Conservation (phyloP, 2,797 vertebrate species). For the Rhabdophis nuchalis region DNA sequence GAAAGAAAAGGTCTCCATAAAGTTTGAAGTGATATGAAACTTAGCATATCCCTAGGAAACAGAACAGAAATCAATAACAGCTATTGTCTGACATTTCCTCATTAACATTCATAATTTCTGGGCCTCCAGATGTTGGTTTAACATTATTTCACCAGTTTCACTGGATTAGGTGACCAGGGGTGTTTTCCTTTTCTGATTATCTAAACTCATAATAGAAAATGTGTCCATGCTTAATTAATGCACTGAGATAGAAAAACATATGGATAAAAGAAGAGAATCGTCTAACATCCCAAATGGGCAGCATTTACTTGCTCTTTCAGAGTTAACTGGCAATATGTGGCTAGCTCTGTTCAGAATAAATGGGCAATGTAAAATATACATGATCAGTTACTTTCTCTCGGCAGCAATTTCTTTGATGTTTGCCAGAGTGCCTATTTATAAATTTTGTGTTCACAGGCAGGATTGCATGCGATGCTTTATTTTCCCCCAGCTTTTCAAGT, state of each 20-base stretch:
- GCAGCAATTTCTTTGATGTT: slow-evolving; percentile 46
- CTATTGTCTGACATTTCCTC: neutral
- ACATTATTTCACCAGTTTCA: neutral
- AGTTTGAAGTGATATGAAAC: neutral
- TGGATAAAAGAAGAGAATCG: accelerated
- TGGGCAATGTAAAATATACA: slow-evolving; percentile 45
- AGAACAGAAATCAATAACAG: neutral
- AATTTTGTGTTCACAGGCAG: slow-evolving; percentile 38
- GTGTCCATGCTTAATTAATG: neutral
- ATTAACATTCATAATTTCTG: no score
- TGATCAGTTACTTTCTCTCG: slow-evolving; percentile 37
- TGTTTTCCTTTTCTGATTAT: neutral
- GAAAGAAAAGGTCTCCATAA: neutral
- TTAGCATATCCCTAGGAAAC: neutral
- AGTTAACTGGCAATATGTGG: slow-evolving; percentile 25
- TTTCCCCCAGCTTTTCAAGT: slow-evolving; percentile 39
- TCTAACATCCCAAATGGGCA: neutral
- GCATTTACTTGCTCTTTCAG: slow-evolving; percentile 26
- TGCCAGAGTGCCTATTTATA: slow-evolving; percentile 54
- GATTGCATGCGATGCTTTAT: slow-evolving; percentile 44
- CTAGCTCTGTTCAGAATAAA: slow-evolving; percentile 44
- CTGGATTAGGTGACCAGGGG: neutral
- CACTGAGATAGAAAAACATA: neutral
- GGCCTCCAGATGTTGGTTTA: neutral
- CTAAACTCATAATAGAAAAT: neutral